A percentile compares a stretch with the other conserved stretches of the same genome.
These are phyloP conservation scores for Adelphocoris suturalis DNA, from an alignment of 2,888 invertebrate genomes.

Conservation along the genomic window DNA sequence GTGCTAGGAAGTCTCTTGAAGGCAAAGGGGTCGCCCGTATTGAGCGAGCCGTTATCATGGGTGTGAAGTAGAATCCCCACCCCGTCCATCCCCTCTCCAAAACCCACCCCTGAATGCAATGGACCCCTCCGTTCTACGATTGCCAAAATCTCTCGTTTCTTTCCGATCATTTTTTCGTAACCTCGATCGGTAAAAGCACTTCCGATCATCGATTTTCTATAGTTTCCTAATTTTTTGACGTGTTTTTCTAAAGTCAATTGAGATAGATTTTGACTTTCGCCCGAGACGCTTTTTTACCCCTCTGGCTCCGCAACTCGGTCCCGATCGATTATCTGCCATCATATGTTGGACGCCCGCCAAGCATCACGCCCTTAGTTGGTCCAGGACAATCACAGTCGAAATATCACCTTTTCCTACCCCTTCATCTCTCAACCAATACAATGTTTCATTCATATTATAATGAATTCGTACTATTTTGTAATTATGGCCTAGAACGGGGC, in stretches of 20 bases:
- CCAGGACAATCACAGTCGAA: background rate
- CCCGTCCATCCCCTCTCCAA: background rate
- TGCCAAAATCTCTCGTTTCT: conserved; percentile 8
- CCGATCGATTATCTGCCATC: conserved; percentile 58
- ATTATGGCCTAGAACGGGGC: too few relatives aligned
- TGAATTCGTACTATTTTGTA: too few relatives aligned
- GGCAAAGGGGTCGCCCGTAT: conserved; percentile 55
- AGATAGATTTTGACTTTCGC: too few relatives aligned
- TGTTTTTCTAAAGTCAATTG: too few relatives aligned
- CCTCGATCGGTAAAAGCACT: too few relatives aligned
- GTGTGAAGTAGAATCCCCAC: conserved; percentile 63
- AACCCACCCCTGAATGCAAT: background rate
- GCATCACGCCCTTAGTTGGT: conserved; percentile 60
- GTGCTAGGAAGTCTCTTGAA: conserved; percentile 5
- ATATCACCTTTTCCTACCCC: background rate
- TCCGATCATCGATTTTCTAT: too few relatives aligned
- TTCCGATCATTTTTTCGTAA: background rate
- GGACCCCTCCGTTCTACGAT: background rate
- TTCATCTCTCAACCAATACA: background rate
- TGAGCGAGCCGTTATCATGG: conserved; percentile 69
- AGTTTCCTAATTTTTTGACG: too few relatives aligned
- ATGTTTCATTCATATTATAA: background rate
- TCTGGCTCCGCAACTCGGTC: background rate
- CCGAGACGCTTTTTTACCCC: too few relatives aligned
- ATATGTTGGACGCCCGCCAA: conserved; percentile 67